Base-by-base conservation (phyloP, 2,113 vertebrate species). In the Neomonachus schauinslandi region DNA sequence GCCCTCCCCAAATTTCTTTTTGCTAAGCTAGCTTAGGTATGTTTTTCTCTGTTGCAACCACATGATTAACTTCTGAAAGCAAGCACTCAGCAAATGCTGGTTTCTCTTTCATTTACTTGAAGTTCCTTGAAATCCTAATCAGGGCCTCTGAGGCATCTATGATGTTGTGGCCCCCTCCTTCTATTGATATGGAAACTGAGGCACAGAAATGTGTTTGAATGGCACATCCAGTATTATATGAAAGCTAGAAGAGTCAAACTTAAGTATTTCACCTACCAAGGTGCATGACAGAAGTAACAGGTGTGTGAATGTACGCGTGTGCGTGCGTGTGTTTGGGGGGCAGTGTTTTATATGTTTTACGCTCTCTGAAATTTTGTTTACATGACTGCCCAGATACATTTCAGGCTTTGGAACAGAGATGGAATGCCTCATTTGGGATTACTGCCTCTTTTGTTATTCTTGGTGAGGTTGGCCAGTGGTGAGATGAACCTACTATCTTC, bases 61-160 rank as follows among this genome's bases (percentile, higher is more conserved):
- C 5, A 0, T n/a, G 9, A 87, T 92, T 93, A 93, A 59, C 31
- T 91, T 96, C 39, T n/a, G 91, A 92, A 97, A 31, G 1, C 31
- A 93, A 51, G 7, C 11, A 16, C 11, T 69, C 12, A 33, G 12
- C 81, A 80, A 84, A 80, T 49, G 19, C 39, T 91, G 81, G 49
- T 79, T 96, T 79, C 31, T n/a, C 9, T 92, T 84, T 92, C 53
- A 74, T 67, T 90, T 89, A n/a, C 18, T 89, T 57, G 46, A 89
- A 76, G 59, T 57, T 21, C 89, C 57, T 33, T 81, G n/a, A 83
- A 80, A 57, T 92, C 18, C 86, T 86, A 59, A 82, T 71, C 21
- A 71, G 49, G 28, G 24, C 21, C 72, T 79, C 81, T 33, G 46
- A 91, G 36, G 26, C 13, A 51, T 18, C 31, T 77, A 12, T 94